Conservation (phyloP, 2,113 vertebrate species). For the Myotis brandtii region DNA sequence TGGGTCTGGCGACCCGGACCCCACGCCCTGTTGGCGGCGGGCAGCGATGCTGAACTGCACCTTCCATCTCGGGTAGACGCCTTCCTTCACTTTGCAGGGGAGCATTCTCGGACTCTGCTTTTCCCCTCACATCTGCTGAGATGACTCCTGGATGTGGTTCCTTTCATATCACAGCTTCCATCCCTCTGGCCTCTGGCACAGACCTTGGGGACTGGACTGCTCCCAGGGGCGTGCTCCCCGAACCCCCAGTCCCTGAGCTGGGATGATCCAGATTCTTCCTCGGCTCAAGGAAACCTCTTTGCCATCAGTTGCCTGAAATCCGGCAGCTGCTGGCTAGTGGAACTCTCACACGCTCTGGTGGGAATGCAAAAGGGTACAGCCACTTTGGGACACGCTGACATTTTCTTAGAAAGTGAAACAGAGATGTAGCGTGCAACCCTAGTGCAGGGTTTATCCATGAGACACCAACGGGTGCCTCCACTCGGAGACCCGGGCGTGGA, state of each 20-base stretch:
- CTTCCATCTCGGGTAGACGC: no score
- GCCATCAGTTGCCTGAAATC: background rate
- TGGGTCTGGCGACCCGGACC: background rate
- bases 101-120: fast-evolving
- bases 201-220: background rate
- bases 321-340: no score
- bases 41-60: no score
- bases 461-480: no score
- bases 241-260: fast-evolving
- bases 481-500: no score
- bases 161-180: background rate
- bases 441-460: no score
- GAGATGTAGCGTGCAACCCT: no score
- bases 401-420: no score
- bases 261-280: fast-evolving
- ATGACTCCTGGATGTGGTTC: fast-evolving
- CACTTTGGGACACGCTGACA: no score
- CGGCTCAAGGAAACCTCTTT: background rate
- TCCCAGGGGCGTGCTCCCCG: background rate
- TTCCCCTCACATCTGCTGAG: fast-evolving
- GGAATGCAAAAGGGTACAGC: no score
- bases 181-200: background rate
- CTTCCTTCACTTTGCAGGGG: fast-evolving
- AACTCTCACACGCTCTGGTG: no score
- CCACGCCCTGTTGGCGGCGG: no score